Base-by-base conservation (phyloP, 2,888 invertebrate genomes). In the Drosophila dives region DNA sequence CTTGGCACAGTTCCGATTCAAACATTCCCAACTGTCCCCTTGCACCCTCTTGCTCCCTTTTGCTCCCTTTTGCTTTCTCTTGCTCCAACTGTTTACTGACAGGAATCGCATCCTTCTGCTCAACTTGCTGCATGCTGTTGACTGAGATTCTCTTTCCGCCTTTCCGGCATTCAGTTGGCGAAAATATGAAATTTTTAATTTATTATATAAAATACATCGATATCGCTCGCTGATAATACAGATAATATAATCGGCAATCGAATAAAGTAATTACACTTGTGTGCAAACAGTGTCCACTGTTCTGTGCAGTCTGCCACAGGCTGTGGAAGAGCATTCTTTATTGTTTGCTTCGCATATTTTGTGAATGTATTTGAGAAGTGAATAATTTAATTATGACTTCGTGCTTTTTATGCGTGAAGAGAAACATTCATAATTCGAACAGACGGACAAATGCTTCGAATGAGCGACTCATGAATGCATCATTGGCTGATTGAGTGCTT, bases 371-470 rank as follows among this genome's bases (percentile, higher is more conserved):
- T 33, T 51, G 50, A 68, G 75, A 72, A 71, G 72, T 72, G 72
- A 72, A 73, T 84, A 76, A 84, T 80, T 79, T 65, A 76, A 79
- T 79, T 79, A 79, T 72, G 65, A 56, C 72, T 64, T 61, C 51
- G 62, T 38, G 71, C 63, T 59, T 71, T 67, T 26, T 71, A 53
- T 62, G 64, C 71, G 45, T 64, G 58, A 53, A 40, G 42, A 42
- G 51, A 56, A 42, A 62, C 45, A 51, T 15, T 36, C 60, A 77
- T 62, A 74, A 64, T 70, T 74, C 54, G 61, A 68, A 77, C 64
- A 77, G 67, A 76, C 6, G 17, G 15, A 45, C 62, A 58, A 66
- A 53, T 58, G 32, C 54, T 34, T 40, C 20, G 64, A 49, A 42
- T 67, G 36, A 49, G 20, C 20, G 71, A 29, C 50, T 60, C 48